Base-by-base conservation (phyloP, 2,113 vertebrate species). In the Synodontis membranacea region DNA sequence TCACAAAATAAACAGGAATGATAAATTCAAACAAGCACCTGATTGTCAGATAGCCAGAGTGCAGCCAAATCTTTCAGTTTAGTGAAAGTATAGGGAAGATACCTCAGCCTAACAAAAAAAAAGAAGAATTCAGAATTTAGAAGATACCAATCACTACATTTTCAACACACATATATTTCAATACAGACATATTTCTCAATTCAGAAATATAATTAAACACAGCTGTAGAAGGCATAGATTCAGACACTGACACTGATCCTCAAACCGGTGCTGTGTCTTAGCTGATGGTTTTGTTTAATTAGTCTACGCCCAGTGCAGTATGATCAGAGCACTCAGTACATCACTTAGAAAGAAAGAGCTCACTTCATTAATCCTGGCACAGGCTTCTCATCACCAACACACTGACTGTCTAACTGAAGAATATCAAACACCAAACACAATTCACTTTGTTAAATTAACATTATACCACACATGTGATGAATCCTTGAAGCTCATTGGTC, bases 21-120 rank as follows among this genome's bases (percentile, higher is more conserved):
- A 37, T 52, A 44, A n/a, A 11, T 34, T 2, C 50, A 72, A 52
- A 76, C 68, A 64, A 62, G 90, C 95, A 99, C 98, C 97, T 99
- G 98, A 96, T 99, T 99, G 96, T 99, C 98, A 92, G 98, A 99
- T 85, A 99, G 97, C 98, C 98, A 99, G 87, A 99, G 91, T 93
- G 98, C 98, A 91, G 98, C 98, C 89, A 99, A 96, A 89, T 99
- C 98, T 90, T 99, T 99, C 88, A 99, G 96, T 90, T 99, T 99
- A 7, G 98, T 98, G 83, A 99, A 99, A 87, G 96, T 98, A 94
- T 98, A 99, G 5, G 98, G 98, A 76, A 99, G 95, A 93, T 99
- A 99, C 95, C 97, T 99, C 94, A 99, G 94, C 82, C 98, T 99
- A 94, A 50, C 70, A 83, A 48, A 56, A 56, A 52, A 28, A 48